Base-by-base conservation (phyloP, 2,888 invertebrate genomes). In the Lepidochitona cinerea region DNA sequence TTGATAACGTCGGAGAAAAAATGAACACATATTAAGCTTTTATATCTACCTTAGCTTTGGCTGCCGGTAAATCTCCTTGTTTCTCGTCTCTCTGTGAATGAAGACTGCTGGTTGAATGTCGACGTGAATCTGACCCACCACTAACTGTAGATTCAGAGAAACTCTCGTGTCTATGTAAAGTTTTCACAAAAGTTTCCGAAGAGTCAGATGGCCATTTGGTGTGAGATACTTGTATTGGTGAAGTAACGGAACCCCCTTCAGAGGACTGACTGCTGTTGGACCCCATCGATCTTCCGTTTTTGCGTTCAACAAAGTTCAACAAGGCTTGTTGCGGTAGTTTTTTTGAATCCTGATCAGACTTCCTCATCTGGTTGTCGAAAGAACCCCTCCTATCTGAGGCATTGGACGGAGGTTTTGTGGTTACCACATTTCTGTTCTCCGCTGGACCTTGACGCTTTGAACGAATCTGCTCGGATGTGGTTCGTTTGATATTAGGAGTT, bases 281-380 rank as follows among this genome's bases (percentile, higher is more conserved):
- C 23, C 59, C 59, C 32, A 29, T 4, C 29, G 59, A 59, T 26
- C 76, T 79, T n/a, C 81, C 83, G 7, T 83, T 86, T 67, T 95
- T 95, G 66, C 95, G 92, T 86, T 96, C 95, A 89, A 95, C 95
- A 86, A 95, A 96, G 0, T 95, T 95, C 75, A 95, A 92, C 7
- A 96, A 92, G 0, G 96, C 96, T 88, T 95, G 95, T 91, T 96
- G 95, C 86, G 96, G 96, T 76, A 95, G 94, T 18, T 94, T 95
- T 90, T 95, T 96, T 37, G 96, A 90, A 0, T 95, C 94, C 9
- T 95, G 84, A 82, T 91, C 91, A 92, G 94, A 93, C 37, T 37
- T 4, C 4, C 32, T 59, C 2, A 1, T 14, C 59, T 59, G 59
- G 4, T 59, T 59, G 9, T 59, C 59, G 23, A 32, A 4, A 23